These are phyloP conservation scores for Zoroaster sp. DNA, from an alignment of 53 echinoderm and acorn worm genomes.

Conservation along the genomic window DNA sequence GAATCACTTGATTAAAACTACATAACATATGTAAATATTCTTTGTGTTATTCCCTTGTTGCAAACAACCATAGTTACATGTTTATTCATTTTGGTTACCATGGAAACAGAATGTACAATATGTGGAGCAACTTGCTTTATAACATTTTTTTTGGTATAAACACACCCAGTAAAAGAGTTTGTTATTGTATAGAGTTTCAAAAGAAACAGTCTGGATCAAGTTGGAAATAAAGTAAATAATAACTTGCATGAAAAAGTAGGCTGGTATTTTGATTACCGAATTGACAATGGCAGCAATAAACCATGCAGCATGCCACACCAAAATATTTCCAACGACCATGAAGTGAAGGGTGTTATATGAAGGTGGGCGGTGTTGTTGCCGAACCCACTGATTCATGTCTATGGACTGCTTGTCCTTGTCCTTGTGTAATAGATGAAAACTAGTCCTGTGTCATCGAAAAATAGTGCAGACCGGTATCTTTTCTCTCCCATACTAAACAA, in stretches of 20 bases:
- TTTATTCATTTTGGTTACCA: neutral
- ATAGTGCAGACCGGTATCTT: too few relatives aligned
- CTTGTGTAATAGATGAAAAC: too few relatives aligned
- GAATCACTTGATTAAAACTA: neutral
- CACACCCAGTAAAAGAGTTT: neutral
- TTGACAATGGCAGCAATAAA: neutral
- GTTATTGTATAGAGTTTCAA: neutral
- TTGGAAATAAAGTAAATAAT: neutral
- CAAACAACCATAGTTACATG: neutral
- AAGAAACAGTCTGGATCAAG: neutral
- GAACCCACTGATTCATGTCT: neutral
- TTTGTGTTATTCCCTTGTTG: neutral
- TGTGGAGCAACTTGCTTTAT: neutral
- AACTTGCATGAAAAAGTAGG: neutral
- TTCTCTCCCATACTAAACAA: too few relatives aligned
- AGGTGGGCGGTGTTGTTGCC: neutral
- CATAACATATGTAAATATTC: neutral
- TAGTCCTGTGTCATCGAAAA: too few relatives aligned
- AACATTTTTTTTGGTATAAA: neutral
- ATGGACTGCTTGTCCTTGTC: neutral
- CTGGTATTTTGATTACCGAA: neutral
- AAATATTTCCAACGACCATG: constrained; percentile 45
- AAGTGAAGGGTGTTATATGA: neutral
- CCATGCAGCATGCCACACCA: neutral
- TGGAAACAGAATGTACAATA: neutral